A percentile compares a stretch with the other conserved stretches of the same genome.
These are phyloP conservation scores for Eupelmus urozonus DNA, from an alignment of 2,888 invertebrate genomes.

Conservation along the genomic window DNA sequence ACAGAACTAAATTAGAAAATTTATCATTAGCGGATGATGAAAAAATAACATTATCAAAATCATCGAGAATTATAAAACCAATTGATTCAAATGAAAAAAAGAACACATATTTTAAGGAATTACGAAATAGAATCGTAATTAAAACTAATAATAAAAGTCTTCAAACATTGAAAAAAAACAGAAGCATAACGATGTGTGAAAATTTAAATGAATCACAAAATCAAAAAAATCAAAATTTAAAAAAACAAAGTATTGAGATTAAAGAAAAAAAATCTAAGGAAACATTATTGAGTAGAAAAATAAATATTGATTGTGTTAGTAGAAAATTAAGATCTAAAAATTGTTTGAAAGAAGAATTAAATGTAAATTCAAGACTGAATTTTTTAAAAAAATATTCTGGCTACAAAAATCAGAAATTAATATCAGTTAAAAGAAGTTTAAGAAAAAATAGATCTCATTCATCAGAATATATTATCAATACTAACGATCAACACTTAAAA, in stretches of 20 bases:
- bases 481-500: not conserved
- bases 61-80: not conserved
- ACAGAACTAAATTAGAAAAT: slow-evolving; percentile 25
- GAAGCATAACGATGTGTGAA: no score
- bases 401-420: not conserved
- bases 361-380: not conserved
- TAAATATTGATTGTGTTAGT: not conserved
- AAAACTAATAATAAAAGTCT: not conserved
- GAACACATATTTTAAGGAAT: not conserved
- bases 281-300: no score
- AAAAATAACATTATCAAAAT: slow-evolving; percentile 26
- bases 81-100: not conserved
- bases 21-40: slow-evolving; percentile 21
- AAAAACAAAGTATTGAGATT: not conserved
- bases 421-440: not conserved
- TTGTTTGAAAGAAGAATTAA: not conserved
- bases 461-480: slow-evolving; percentile 2
- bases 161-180: not conserved
- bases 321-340: slow-evolving; percentile 1
- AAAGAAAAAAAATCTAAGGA: no score
- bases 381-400: no score
- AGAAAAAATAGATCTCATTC: slow-evolving; percentile 9
- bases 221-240: slow-evolving; percentile 9
- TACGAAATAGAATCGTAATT: no score
- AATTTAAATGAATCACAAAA: no score